Conservation (phyloP, 1,140 invertebrate species). For the Hycleus phaleratus region DNA sequence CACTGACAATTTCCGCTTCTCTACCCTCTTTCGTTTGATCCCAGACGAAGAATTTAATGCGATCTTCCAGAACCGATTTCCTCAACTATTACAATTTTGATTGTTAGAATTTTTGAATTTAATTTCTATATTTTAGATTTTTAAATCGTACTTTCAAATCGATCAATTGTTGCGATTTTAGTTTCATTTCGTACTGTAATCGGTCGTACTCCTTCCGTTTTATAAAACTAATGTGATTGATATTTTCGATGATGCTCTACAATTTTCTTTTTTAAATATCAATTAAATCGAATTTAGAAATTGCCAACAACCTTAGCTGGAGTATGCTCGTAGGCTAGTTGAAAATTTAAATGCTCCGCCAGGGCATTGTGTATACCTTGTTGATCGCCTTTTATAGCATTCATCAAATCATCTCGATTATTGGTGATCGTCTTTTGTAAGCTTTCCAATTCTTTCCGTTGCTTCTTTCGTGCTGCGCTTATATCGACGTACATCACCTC, state of each 20-base stretch:
- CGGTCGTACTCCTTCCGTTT: conserved; percentile 51
- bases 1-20: conserved; percentile 46
- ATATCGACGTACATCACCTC: conserved; percentile 48
- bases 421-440: conserved; percentile 48
- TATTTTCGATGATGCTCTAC: conserved; percentile 48
- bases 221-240: conserved; percentile 51
- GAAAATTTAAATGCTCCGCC: conserved; percentile 46
- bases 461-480: conserved; percentile 45
- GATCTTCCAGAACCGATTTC: conserved; percentile 41
- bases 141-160: conserved; percentile 45
- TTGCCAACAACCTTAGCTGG: conserved; percentile 30
- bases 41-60: conserved; percentile 41
- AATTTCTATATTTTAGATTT: neutral
- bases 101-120: neutral
- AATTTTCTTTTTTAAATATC: conserved; percentile 4
- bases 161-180: conserved; percentile 48
- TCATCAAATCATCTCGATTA: conserved; percentile 47
- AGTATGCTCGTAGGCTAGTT: conserved; percentile 50
- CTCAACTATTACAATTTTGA: neutral
- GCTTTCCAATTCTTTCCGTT: conserved; percentile 45
- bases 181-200: conserved; percentile 48
- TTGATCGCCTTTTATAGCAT: conserved; percentile 49
- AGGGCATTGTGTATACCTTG: conserved; percentile 47
- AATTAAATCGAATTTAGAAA: conserved; percentile 1
- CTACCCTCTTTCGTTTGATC: conserved; percentile 42